Evolutionary conservation across 2,888 invertebrate genomes (phyloP), one percentile per base, ranked within the genome.

Genomic region (Globia sparganii): DNA sequence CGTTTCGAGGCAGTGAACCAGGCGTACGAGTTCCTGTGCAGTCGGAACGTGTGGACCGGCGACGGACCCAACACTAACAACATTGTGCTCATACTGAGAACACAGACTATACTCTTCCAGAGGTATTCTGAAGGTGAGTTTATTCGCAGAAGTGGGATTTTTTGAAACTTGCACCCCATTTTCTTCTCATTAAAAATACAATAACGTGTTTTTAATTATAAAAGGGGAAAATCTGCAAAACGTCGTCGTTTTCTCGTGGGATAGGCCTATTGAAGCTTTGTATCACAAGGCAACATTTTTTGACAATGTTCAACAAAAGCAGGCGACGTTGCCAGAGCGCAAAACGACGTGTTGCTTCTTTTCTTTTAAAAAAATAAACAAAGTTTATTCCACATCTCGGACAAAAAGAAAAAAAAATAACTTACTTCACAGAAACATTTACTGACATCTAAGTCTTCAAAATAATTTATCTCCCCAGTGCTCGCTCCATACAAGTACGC

Each of bases 11-110:
- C 98, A 89, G 99, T 99, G 34, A 99, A 99, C 95, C 98, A 99
- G 93, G 99, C 99, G 0, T 99, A 99, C 93, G 99, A 99, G 95
- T 99, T 99, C 94, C 97, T 99, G 31, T 99, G 99, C 94, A 99
- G 99, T 89, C 97, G 99, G 78, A 98, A 98, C 90, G 98, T 98
- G 65, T 98, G 98, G 98, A 97, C 97, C 72, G 97, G 97, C 4
- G 98, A 98, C 88, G 99, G 99, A 0, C 99, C 99, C 0, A 99
- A 99, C 97, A 98, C 99, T 0, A 98, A 99, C 91, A 99, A 99
- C 92, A 99, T 99, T 87, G 98, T 99, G 62, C 97, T 99, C 74
- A 98, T 99, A 87, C 95, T 99, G 72, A 97, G 98, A 91, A 98
- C 99, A 0, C 99, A 99, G 95, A 99, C 99, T 90, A 99, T 99